Conservation (phyloP, 2,113 vertebrate species). For the Climacteris rufus region DNA sequence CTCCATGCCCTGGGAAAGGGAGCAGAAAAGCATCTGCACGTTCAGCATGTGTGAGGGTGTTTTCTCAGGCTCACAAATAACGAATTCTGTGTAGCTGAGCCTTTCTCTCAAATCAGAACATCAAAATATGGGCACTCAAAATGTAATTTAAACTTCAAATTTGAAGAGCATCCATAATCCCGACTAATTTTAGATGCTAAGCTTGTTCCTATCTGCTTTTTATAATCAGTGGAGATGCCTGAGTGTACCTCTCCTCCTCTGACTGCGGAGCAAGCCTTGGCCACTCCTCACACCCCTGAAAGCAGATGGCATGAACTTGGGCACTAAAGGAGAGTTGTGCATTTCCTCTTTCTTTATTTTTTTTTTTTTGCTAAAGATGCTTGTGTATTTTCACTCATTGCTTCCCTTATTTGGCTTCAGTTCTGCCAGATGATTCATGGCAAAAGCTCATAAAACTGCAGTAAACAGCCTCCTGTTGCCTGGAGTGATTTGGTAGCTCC, state of each 20-base stretch:
- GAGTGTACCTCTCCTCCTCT: not conserved
- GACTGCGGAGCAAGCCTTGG: not conserved
- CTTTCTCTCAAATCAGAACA: not conserved
- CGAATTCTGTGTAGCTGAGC: not conserved
- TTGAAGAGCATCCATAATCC: not conserved
- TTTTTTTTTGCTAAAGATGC: not conserved
- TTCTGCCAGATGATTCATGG: not conserved
- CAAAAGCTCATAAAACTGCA: not conserved
- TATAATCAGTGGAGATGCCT: not conserved
- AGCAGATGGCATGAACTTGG: not conserved
- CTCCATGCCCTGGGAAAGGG: accelerated
- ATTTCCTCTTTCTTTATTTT: not conserved
- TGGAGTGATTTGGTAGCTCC: not conserved
- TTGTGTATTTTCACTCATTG: not conserved
- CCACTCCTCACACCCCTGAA: not conserved
- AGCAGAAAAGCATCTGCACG: not conserved
- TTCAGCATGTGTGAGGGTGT: not conserved
- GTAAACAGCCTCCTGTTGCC: not conserved
- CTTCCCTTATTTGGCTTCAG: not conserved
- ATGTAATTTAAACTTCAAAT: not conserved
- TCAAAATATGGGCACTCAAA: not conserved
- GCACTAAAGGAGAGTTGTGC: not conserved
- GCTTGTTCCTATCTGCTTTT: not conserved
- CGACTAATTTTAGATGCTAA: not conserved
- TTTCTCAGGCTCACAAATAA: not conserved